Evolutionary conservation across 1,140 invertebrate species (phyloP).

Genomic region (Aricia agestis): DNA sequence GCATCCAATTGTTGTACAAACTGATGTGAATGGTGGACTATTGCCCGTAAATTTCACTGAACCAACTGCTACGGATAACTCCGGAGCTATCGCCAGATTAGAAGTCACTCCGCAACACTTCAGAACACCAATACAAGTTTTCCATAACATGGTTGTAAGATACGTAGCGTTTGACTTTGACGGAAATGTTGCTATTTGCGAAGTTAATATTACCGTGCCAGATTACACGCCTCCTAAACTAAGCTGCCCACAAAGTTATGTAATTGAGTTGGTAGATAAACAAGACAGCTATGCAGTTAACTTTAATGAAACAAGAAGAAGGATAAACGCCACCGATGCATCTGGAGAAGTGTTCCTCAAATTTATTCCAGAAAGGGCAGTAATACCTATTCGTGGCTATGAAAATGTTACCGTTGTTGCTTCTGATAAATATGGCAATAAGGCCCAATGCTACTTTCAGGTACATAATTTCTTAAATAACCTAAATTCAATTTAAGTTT

Average conservation of each 20-base stretch:
- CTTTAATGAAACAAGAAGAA: constrained; percentile 92
- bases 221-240: constrained; percentile 95
- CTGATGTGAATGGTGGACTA: constrained; percentile 89
- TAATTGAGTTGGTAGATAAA: constrained; percentile 92
- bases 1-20: constrained; percentile 92
- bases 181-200: constrained; percentile 97
- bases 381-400: constrained; percentile 92
- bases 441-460: constrained; percentile 95
- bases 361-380: constrained; percentile 90
- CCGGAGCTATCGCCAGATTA: constrained; percentile 92
- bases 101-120: constrained; percentile 95
- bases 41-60: constrained; percentile 94
- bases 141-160: constrained; percentile 94
- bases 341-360: constrained; percentile 91
- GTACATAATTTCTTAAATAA: constrained; percentile 64
- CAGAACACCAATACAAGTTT: constrained; percentile 90
- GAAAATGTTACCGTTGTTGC: constrained; percentile 96
- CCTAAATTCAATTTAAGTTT: too few relatives aligned
- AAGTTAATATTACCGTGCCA: constrained; percentile 95
- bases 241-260: constrained; percentile 96
- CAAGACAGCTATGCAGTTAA: constrained; percentile 94
- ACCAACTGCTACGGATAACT: constrained; percentile 94
- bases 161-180: constrained; percentile 98
- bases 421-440: constrained; percentile 91
- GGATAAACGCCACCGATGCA: constrained; percentile 92